Percentiles rank a stretch among this genome's conserved stretches.
phyloP scores from a whole-genome alignment of 2,888 invertebrate genomes.

The Ethmia dodecea region DNA sequence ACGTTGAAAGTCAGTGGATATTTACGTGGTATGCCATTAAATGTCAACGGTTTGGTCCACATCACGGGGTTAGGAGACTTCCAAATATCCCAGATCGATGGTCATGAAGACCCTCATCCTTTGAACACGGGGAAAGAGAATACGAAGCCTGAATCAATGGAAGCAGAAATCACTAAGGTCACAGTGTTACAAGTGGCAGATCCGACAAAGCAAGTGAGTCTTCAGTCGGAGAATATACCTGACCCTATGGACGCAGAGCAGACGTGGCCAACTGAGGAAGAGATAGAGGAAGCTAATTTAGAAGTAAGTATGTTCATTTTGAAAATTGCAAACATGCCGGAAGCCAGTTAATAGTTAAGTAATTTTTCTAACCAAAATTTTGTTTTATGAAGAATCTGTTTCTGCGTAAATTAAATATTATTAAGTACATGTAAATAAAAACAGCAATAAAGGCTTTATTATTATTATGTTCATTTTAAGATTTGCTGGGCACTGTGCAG shows the following conservation, averaged over 20 bases:
- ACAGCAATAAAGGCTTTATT: no score
- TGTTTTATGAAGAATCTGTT: no score
- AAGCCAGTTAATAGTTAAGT: no score
- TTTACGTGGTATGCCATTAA: constrained; percentile 88
- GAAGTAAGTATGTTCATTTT: constrained; percentile 38
- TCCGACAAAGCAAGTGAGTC: constrained; percentile 82
- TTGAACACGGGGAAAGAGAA: constrained; percentile 73
- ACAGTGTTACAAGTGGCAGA: constrained; percentile 79
- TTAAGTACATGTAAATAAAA: no score
- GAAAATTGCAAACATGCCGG: no score
- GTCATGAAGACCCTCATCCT: constrained; percentile 83
- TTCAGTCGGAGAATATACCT: constrained; percentile 87
- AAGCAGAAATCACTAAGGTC: constrained; percentile 47
- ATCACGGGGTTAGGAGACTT: constrained; percentile 96
- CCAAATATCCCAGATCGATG: constrained; percentile 90
- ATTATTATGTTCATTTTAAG: no score
- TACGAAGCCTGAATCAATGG: constrained; percentile 58
- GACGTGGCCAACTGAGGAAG: constrained; percentile 97
- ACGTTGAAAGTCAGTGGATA: constrained; percentile 91
- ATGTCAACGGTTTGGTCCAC: constrained; percentile 93
- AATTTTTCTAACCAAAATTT: no score
- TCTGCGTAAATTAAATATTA: no score
- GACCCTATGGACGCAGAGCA: constrained; percentile 97
- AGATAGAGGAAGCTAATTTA: constrained; percentile 84
- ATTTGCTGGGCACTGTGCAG: no score